phyloP scores from a whole-genome alignment of 2,113 vertebrate species.

The Laticauda laticaudata region DNA sequence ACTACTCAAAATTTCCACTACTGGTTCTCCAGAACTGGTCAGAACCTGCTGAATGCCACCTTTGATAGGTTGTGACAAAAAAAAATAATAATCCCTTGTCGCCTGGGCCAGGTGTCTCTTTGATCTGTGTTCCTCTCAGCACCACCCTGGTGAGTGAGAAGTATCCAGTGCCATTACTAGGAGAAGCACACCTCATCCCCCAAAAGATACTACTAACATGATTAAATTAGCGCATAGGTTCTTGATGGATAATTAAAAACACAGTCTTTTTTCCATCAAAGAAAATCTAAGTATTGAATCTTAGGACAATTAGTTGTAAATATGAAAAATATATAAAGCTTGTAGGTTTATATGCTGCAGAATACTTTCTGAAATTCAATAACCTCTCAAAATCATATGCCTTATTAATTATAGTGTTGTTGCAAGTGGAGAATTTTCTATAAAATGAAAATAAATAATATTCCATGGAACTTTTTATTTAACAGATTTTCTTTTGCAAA shows the following conservation, averaged over 20 bases:
- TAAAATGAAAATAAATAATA: constrained; percentile 37
- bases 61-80: background rate
- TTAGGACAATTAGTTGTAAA: constrained; percentile 44
- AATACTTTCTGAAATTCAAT: constrained; percentile 53
- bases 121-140: background rate
- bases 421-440: constrained; percentile 32
- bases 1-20: too few species aligned
- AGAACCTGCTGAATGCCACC: too few species aligned
- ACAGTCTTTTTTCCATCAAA: constrained; percentile 19
- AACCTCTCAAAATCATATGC: constrained; percentile 52
- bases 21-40: too few species aligned
- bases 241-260: background rate
- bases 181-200: background rate
- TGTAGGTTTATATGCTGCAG: constrained; percentile 48
- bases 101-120: background rate
- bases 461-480: constrained; percentile 23
- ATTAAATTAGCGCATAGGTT: background rate
- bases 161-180: background rate
- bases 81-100: background rate
- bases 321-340: constrained; percentile 58
- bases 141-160: background rate
- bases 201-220: background rate
- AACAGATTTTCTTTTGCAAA: constrained; percentile 41
- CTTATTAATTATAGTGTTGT: constrained; percentile 36
- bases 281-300: constrained; percentile 36